A percentile compares a stretch with the other conserved stretches of the same genome.
These are phyloP conservation scores for Halisarca cf. caerulea DNA, from an alignment of 37 sponge, comb jelly and placozoan genomes.

Conservation along the genomic window DNA sequence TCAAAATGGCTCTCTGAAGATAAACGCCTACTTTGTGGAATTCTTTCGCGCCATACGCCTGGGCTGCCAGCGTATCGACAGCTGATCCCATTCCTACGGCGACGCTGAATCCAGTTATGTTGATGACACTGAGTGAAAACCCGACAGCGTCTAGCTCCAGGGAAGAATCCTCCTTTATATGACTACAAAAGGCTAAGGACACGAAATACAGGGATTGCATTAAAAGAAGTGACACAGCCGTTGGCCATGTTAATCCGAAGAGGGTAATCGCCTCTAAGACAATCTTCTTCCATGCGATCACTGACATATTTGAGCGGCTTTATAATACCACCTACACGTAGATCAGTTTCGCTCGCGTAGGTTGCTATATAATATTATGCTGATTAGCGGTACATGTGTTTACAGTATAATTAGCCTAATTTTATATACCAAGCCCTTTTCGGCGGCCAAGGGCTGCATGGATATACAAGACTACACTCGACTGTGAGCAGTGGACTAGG, in stretches of 20 bases:
- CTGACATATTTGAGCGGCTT: too few relatives aligned
- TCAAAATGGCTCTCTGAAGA: constrained; percentile 61
- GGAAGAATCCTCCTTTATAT: constrained; percentile 28
- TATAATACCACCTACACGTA: too few relatives aligned
- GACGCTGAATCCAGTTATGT: not conserved
- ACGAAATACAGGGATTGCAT: constrained; percentile 31
- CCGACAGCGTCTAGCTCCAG: constrained; percentile 48
- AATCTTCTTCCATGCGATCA: too few relatives aligned
- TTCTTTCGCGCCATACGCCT: constrained; percentile 69
- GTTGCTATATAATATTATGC: too few relatives aligned
- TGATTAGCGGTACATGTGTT: too few relatives aligned
- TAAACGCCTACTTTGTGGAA: constrained; percentile 61
- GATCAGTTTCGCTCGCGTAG: too few relatives aligned
- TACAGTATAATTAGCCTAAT: too few relatives aligned
- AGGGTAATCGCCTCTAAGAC: too few relatives aligned
- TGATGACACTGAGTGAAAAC: not conserved
- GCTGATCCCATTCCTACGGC: constrained; percentile 6
- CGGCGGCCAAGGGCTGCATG: too few relatives aligned
- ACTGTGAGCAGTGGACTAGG: too few relatives aligned
- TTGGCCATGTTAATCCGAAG: not conserved
- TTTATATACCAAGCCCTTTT: too few relatives aligned
- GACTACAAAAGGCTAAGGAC: constrained; percentile 48
- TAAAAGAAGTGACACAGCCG: constrained; percentile 23
- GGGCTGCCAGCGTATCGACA: not conserved
- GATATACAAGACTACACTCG: too few relatives aligned